Percentiles rank a stretch among this genome's conserved stretches.
Conservation (phyloP, 2,888 invertebrate genomes). For the Tetragonisca angustula region DNA sequence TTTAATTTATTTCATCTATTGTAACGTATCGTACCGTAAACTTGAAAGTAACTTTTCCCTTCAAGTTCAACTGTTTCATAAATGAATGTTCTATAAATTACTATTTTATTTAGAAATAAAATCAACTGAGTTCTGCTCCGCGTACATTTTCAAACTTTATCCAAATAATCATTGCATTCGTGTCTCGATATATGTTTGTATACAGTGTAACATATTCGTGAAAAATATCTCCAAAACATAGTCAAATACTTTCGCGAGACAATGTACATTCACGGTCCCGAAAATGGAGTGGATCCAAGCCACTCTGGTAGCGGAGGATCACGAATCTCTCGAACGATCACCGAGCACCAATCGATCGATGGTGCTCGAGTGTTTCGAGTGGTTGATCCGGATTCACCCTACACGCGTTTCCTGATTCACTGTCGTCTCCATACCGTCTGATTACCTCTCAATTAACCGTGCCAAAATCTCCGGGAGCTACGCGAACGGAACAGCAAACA, state of each 20-base stretch:
- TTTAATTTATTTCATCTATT: no score
- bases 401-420: conserved; percentile 10
- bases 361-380: conserved; percentile 48
- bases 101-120: background rate
- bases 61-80: no score
- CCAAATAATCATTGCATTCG: background rate
- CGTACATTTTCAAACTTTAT: background rate
- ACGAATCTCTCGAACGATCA: conserved; percentile 50
- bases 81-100: background rate
- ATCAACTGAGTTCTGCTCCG: background rate
- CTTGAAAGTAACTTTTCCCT: no score
- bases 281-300: conserved; percentile 16
- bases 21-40: no score
- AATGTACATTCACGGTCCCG: background rate
- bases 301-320: conserved; percentile 38
- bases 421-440: background rate
- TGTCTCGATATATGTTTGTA: background rate
- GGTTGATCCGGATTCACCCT: conserved; percentile 36
- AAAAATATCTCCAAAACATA: background rate
- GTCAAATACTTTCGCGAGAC: background rate
- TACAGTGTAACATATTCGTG: background rate
- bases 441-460: background rate
- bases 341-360: conserved; percentile 37
- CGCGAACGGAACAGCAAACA: background rate
- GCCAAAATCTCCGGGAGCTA: background rate